phyloP scores from a whole-genome alignment of 2,113 vertebrate species.

The Brachyhypopomus gauderio region DNA sequence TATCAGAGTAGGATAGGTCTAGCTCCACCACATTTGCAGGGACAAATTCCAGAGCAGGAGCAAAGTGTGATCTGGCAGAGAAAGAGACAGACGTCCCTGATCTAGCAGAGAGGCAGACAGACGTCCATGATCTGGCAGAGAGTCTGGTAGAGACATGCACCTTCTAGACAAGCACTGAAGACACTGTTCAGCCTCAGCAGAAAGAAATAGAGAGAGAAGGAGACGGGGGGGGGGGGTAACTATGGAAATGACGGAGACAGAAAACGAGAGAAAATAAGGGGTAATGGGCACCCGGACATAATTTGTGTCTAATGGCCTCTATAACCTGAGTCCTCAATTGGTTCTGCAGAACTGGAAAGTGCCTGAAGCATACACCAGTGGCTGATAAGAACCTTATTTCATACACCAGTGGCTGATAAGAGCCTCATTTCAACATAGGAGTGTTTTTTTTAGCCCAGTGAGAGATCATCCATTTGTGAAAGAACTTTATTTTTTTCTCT shows the following conservation, averaged over 20 bases:
- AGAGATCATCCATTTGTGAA: no score
- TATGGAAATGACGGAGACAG: not conserved
- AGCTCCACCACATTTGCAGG: not conserved
- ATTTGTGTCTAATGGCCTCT: constrained; percentile 52
- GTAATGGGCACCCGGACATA: constrained; percentile 24
- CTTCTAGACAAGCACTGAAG: not conserved
- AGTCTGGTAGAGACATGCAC: not conserved
- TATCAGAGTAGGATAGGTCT: not conserved
- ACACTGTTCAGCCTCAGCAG: not conserved
- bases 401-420: constrained; percentile 23
- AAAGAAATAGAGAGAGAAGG: not conserved
- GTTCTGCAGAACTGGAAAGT: constrained; percentile 40
- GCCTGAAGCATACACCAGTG: constrained; percentile 32
- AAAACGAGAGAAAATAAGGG: constrained; percentile 9
- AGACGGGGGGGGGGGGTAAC: not conserved
- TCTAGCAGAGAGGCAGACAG: not conserved
- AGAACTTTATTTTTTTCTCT: no score
- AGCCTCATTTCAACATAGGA: constrained; percentile 36
- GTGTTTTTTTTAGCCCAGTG: constrained; percentile 7
- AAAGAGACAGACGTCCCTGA: not conserved
- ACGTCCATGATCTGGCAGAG: not conserved
- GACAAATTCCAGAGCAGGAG: not conserved
- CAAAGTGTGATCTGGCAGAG: not conserved
- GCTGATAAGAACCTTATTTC: constrained; percentile 14
- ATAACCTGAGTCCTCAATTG: constrained; percentile 43